A percentile compares a stretch with the other conserved stretches of the same genome.
phyloP scores from a whole-genome alignment of 2,113 vertebrate species.

The Hippocampus guttulatus region DNA sequence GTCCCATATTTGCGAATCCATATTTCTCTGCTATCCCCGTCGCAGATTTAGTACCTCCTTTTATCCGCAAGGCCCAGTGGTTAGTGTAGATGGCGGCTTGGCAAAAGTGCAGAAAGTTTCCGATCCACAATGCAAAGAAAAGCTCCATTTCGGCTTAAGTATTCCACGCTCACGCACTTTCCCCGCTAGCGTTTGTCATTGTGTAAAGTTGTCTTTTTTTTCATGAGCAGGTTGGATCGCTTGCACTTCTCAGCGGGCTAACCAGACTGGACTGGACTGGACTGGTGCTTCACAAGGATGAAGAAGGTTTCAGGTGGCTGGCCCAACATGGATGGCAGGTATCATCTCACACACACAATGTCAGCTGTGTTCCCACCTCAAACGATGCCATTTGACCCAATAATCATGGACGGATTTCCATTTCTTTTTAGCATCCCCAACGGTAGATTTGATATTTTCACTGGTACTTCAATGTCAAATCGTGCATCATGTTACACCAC shows the following conservation, averaged over 20 bases:
- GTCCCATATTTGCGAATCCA: slow-evolving; percentile 87
- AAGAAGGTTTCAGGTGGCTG: slow-evolving; percentile 41
- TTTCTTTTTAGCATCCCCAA: not conserved
- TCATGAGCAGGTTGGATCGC: not conserved
- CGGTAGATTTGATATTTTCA: too few species aligned
- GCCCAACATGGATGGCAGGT: slow-evolving; percentile 43
- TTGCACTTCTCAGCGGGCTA: slow-evolving; percentile 6
- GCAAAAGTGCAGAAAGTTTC: slow-evolving; percentile 74
- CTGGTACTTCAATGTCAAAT: too few species aligned
- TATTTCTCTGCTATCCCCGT: slow-evolving; percentile 84
- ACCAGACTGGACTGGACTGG: slow-evolving; percentile 8
- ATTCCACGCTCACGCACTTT: not conserved
- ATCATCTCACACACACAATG: slow-evolving; percentile 21
- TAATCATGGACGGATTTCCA: not conserved
- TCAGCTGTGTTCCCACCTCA: slow-evolving; percentile 2
- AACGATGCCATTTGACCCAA: not conserved
- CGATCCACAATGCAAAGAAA: slow-evolving; percentile 66
- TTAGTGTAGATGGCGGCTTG: slow-evolving; percentile 82
- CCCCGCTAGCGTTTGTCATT: not conserved
- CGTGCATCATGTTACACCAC: too few species aligned
- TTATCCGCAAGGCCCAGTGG: slow-evolving; percentile 87
- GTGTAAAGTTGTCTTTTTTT: not conserved
- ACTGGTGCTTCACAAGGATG: slow-evolving; percentile 20
- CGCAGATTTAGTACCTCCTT: slow-evolving; percentile 75
- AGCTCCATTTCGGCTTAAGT: slow-evolving; percentile 25